Evolutionary conservation across 2,797 vertebrate genomes (phyloP), one percentile per base, ranked within the genome.

Genomic region (Neosilurus mollespiculum): DNA sequence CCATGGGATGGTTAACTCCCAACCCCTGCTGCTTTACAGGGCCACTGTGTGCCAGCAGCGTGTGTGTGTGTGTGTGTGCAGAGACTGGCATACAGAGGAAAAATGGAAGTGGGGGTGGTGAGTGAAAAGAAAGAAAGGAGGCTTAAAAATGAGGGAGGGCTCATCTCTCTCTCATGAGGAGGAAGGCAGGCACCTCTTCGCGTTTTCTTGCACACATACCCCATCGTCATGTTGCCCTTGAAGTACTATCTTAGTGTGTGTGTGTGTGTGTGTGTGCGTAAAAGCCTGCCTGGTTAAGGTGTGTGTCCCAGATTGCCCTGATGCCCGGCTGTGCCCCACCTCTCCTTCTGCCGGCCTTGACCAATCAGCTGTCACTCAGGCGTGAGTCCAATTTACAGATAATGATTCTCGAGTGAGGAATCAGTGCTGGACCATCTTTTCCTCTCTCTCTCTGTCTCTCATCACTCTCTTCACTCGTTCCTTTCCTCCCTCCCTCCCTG

Each of bases 331-430:
- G 91, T 93, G 71, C 86, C 84, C 81, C 80, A 65, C 81, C 80
- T 69, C 69, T 77, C 81, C 84, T 75, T 78, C 66, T 81, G 70
- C 53, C 11, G 49, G 61, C 90, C 92, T 93, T 94, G 94, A 95
- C 95, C 96, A 95, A 96, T 97, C 95, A 95, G 94, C 94, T 96
- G 95, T 95, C 95, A 95, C 93, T 93, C 91, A 88, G 92, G 92
- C 94, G 94, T 93, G 94, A 95, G 95, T 94, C 92, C 90, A 95
- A 94, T 93, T 95, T 95, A 94, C 96, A 93, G 93, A 94, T 95
- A 87, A 86, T 87, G 85, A 85, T 87, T 83, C 85, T 87, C 65
- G 91, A 94, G 92, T 95, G 94, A 95, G 95, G 95, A 95, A 95
- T 96, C 95, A 94, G 95, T 69, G 82, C 84, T 83, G 86, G 87